Conservation (phyloP, 2,888 invertebrate species). For the Andrena flavipes region DNA sequence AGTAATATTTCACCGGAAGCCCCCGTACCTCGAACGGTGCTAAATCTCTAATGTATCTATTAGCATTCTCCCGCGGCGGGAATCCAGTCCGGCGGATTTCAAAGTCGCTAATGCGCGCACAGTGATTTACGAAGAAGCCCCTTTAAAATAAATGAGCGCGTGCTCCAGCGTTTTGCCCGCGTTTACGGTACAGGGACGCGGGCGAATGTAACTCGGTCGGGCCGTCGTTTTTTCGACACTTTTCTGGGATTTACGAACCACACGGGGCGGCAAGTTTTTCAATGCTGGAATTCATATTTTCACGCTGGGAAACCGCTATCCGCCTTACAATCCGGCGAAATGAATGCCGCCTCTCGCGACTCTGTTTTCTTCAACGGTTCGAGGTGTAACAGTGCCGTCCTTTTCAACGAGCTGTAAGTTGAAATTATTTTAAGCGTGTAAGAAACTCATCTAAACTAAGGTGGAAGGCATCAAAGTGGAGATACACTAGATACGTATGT, state of each 20-base stretch:
- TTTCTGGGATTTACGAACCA: background rate
- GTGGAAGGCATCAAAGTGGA: background rate
- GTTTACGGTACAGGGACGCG: background rate
- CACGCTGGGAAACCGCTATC: slow-evolving; percentile 1
- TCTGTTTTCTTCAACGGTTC: slow-evolving; percentile 9
- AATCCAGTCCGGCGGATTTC: slow-evolving; percentile 18
- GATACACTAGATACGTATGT: background rate
- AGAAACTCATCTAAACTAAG: background rate
- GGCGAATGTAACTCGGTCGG: background rate
- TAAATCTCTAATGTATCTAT: slow-evolving; percentile 29
- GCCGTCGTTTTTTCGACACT: background rate
- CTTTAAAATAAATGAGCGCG: slow-evolving; percentile 28
- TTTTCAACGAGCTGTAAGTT: background rate
- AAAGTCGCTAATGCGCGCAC: slow-evolving; percentile 6
- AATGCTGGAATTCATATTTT: slow-evolving; percentile 2
- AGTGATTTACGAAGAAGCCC: slow-evolving; percentile 19
- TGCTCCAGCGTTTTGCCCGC: slow-evolving; percentile 11
- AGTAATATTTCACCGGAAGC: slow-evolving; percentile 11
- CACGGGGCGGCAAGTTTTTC: background rate
- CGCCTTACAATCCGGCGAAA: slow-evolving; percentile 13
- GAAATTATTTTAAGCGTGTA: background rate
- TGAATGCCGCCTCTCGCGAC: slow-evolving; percentile 4
- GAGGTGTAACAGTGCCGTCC: background rate
- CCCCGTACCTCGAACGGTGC: background rate
- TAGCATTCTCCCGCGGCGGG: slow-evolving; percentile 7